phyloP scores from a whole-genome alignment of 2,113 vertebrate species.

The Melanerpes formicivorus region DNA sequence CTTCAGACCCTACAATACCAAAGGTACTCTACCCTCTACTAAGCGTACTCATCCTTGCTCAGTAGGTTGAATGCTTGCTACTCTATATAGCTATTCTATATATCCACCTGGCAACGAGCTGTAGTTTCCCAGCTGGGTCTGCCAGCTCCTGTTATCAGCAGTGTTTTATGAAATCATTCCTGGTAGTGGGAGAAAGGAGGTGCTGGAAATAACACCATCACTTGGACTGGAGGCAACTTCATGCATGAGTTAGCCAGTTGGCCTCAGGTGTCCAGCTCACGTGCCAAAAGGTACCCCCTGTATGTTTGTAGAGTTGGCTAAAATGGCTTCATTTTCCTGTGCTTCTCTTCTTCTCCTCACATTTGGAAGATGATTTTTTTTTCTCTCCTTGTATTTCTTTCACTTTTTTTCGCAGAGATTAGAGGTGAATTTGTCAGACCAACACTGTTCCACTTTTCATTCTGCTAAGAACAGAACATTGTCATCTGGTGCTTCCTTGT shows the following conservation, averaged over 20 bases:
- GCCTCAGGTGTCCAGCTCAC: neutral
- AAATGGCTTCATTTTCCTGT: neutral
- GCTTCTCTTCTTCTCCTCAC: neutral
- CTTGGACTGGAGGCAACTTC: neutral
- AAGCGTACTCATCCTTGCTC: neutral
- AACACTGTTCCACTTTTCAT: neutral
- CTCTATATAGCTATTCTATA: neutral
- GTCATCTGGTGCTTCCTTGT: slow-evolving; percentile 18
- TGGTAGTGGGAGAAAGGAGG: neutral
- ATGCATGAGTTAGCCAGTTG: neutral
- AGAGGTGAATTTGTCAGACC: neutral
- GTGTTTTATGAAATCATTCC: slow-evolving; percentile 2
- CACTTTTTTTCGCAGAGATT: neutral
- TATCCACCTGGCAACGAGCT: neutral
- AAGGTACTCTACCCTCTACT: neutral
- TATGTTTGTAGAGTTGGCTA: neutral
- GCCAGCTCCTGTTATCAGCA: neutral
- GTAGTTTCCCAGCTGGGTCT: neutral
- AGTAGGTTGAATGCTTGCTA: neutral
- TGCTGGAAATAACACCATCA: neutral
- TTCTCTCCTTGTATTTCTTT: slow-evolving; percentile 26
- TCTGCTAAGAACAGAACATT: neutral
- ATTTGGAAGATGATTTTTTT: neutral
- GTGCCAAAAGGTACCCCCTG: neutral
- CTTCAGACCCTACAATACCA: neutral